Percentiles rank a stretch among this genome's conserved stretches.
phyloP scores from a whole-genome alignment of 2,797 vertebrate genomes.

The Eulemur albifrons region DNA sequence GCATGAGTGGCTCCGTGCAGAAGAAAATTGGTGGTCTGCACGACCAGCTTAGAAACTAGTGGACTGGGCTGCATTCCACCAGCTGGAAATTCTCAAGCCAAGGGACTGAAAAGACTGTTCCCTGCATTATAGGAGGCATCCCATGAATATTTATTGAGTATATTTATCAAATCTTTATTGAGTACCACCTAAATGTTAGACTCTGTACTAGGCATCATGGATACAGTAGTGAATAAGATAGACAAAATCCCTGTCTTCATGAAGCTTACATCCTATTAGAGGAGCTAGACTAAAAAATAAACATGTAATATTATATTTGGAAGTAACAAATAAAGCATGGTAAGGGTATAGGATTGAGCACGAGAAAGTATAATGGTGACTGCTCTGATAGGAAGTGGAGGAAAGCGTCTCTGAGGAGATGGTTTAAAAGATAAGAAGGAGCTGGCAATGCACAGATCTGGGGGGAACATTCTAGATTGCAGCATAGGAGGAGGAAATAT shows the following conservation, averaged over 20 bases:
- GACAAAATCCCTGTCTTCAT: background rate
- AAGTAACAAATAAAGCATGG: background rate
- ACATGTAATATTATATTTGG: background rate
- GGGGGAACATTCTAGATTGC: background rate
- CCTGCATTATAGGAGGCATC: background rate
- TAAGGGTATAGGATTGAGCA: background rate
- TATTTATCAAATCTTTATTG: background rate
- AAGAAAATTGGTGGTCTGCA: background rate
- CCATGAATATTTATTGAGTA: background rate
- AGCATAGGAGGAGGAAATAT: background rate
- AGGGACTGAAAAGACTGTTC: background rate
- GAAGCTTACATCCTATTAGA: background rate
- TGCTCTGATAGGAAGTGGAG: background rate
- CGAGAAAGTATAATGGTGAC: background rate
- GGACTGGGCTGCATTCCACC: background rate
- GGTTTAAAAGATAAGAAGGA: background rate
- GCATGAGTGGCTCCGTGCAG: background rate
- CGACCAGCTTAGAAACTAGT: background rate
- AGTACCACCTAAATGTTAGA: background rate
- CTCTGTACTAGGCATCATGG: background rate
- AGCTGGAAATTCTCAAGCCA: background rate
- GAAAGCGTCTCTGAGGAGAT: background rate
- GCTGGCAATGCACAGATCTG: background rate
- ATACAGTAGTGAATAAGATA: background rate
- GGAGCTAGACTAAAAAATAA: background rate